A percentile compares a stretch with the other conserved stretches of the same genome.
These are phyloP conservation scores for Lates calcarifer DNA, from an alignment of 2,113 vertebrate genomes.

Conservation along the genomic window DNA sequence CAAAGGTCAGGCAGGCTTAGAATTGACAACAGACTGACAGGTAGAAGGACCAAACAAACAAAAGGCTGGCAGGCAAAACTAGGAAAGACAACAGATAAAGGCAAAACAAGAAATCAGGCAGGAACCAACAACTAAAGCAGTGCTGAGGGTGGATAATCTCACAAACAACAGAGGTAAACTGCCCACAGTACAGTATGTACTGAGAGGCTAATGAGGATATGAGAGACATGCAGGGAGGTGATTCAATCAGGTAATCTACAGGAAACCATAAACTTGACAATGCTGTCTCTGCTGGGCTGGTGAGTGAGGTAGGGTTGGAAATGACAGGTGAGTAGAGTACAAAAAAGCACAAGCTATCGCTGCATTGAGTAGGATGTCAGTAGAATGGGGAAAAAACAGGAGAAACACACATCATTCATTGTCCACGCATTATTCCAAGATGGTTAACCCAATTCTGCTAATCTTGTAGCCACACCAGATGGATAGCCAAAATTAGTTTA, in stretches of 20 bases:
- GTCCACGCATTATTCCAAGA: too few relatives aligned
- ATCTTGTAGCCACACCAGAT: too few relatives aligned
- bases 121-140: background rate
- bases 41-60: background rate
- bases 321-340: conserved; percentile 2
- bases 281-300: background rate
- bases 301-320: background rate
- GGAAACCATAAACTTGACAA: background rate
- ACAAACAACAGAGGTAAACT: conserved; percentile 8
- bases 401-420: too few relatives aligned
- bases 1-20: conserved; percentile 10
- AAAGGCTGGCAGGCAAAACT: conserved; percentile 2
- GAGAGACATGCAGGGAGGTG: background rate
- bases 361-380: too few relatives aligned
- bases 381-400: too few relatives aligned
- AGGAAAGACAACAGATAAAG: background rate
- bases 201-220: conserved; percentile 27
- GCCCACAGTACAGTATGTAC: background rate
- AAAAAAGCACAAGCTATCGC: background rate
- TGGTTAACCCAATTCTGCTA: too few relatives aligned
- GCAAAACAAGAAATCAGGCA: background rate
- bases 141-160: background rate
- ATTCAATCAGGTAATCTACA: background rate
- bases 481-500: too few relatives aligned
- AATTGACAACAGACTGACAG: background rate